phyloP scores from a whole-genome alignment of 2,888 invertebrate species.

The Cephus pygmeus region DNA sequence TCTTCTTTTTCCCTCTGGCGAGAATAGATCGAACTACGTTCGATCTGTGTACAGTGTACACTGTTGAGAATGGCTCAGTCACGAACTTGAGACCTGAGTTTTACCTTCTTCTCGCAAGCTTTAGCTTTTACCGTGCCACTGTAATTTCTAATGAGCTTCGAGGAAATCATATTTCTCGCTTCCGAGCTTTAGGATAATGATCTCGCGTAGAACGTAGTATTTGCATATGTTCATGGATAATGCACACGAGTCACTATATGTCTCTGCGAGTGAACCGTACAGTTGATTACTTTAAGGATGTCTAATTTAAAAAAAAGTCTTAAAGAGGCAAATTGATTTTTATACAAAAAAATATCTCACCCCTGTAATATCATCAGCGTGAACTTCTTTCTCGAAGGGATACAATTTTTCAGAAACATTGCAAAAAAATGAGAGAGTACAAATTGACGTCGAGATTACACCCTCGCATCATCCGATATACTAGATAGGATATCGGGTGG shows the following conservation, averaged over 20 bases:
- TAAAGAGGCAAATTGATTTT: neutral
- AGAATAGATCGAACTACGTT: neutral
- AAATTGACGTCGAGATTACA: neutral
- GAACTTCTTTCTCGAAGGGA: neutral
- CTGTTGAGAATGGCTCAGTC: neutral
- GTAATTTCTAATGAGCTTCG: neutral
- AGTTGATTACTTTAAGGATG: too few species aligned
- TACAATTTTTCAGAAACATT: neutral
- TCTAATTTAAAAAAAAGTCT: neutral
- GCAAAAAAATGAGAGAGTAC: neutral
- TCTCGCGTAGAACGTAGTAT: neutral
- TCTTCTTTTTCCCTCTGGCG: neutral
- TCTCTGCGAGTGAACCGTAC: too few species aligned
- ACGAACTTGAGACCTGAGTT: neutral
- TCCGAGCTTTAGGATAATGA: neutral
- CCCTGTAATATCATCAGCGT: too few species aligned
- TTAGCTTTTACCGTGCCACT: neutral
- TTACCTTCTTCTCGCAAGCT: neutral
- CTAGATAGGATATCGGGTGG: neutral
- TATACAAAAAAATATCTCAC: neutral
- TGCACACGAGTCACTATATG: too few species aligned
- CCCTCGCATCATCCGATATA: neutral
- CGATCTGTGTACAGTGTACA: neutral
- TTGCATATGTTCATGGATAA: neutral
- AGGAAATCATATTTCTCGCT: neutral